Percentiles rank a stretch among this genome's conserved stretches.
Evolutionary conservation across 2,888 invertebrate genomes (phyloP).

Genomic region (Brachycybe producta): DNA sequence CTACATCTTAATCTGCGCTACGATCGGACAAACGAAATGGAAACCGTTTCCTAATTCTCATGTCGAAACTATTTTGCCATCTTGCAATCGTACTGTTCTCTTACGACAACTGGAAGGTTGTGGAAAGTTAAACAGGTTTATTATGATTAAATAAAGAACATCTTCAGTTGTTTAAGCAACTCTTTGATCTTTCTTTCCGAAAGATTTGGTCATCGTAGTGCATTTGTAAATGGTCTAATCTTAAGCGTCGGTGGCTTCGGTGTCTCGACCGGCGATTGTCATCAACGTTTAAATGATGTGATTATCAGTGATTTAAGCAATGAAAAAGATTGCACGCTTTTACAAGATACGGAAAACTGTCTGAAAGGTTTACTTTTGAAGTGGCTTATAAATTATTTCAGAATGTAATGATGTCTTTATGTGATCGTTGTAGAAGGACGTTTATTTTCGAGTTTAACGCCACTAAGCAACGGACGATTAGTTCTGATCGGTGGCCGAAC

Average conservation of each 20-base stretch:
- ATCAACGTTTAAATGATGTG: slow-evolving; percentile 1
- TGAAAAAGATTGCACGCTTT: background rate
- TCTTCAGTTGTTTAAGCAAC: no score
- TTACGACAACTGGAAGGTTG: no score
- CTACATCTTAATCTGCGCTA: slow-evolving; percentile 35
- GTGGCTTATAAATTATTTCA: background rate
- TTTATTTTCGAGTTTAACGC: slow-evolving; percentile 23
- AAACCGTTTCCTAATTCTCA: no score
- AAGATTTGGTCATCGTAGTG: slow-evolving; percentile 14
- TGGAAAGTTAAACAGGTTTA: no score
- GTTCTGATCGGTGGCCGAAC: slow-evolving; percentile 33
- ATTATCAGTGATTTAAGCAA: background rate
- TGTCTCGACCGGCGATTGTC: slow-evolving; percentile 12
- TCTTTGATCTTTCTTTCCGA: background rate
- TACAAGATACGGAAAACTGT: background rate
- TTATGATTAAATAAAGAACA: no score
- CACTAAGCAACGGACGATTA: slow-evolving; percentile 24
- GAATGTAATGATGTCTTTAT: background rate
- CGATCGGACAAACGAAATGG: slow-evolving; percentile 3
- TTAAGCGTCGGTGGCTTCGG: slow-evolving; percentile 23
- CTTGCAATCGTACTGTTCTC: no score
- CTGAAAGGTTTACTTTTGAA: background rate
- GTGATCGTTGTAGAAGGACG: slow-evolving; percentile 15
- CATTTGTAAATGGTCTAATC: slow-evolving; percentile 9
- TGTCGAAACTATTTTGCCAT: background rate